Evolutionary conservation across 2,888 invertebrate species (phyloP).

Genomic region (Mycogona germanica): DNA sequence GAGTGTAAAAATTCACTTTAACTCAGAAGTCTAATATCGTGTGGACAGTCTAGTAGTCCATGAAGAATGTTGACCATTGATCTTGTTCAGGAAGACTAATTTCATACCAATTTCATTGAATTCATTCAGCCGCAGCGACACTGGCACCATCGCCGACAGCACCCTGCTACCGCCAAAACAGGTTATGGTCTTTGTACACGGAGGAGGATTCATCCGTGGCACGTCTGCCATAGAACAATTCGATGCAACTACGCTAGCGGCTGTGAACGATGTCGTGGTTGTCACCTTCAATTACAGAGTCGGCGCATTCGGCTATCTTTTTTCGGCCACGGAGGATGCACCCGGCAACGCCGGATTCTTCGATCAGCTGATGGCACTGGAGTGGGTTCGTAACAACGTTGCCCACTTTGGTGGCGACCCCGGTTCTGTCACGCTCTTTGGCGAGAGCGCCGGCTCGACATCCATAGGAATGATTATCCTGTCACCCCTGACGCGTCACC

Average conservation of each 20-base stretch:
- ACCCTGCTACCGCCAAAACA: not conserved
- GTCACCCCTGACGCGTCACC: conserved; percentile 46
- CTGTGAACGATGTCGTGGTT: conserved; percentile 79
- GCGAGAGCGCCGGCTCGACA: conserved; percentile 92
- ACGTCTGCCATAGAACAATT: conserved; percentile 68
- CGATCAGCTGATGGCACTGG: conserved; percentile 84
- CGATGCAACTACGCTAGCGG: conserved; percentile 82
- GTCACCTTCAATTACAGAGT: conserved; percentile 91
- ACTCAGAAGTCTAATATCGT: no score
- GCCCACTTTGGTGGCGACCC: conserved; percentile 79
- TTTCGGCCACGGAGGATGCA: conserved; percentile 45
- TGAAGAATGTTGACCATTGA: no score
- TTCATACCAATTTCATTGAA: no score
- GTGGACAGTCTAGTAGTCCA: no score
- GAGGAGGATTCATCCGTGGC: conserved; percentile 88
- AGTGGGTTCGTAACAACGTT: conserved; percentile 83
- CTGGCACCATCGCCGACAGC: conserved; percentile 22
- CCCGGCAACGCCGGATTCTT: conserved; percentile 88
- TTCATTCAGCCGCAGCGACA: no score
- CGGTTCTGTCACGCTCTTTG: conserved; percentile 76
- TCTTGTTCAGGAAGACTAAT: no score
- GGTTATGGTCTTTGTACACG: conserved; percentile 65
- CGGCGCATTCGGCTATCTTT: conserved; percentile 68
- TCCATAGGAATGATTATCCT: conserved; percentile 74
- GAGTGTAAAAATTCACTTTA: no score